Evolutionary conservation across 2,888 invertebrate species (phyloP).

Genomic region (Drosophila longiperda): DNA sequence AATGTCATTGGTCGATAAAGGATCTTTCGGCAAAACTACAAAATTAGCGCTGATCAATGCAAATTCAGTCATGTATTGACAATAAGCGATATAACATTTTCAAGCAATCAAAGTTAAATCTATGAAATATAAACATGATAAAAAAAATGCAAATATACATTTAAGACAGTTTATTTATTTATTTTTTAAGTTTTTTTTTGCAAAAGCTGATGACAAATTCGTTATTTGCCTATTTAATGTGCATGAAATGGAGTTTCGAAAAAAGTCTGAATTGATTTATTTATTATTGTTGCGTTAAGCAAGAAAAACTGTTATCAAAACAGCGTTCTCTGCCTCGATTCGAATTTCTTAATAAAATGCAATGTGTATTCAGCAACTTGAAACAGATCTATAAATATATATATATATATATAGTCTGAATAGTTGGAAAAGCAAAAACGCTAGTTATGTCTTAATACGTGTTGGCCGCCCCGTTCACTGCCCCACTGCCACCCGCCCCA

Average conservation of each 20-base stretch:
- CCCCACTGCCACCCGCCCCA: not conserved
- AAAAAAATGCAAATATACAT: not conserved
- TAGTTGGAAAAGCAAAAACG: too few relatives aligned
- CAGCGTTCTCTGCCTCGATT: not conserved
- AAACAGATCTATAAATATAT: too few relatives aligned
- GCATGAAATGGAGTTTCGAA: too few relatives aligned
- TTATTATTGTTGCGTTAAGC: not conserved
- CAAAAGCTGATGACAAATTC: not conserved
- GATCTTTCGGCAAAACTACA: not conserved
- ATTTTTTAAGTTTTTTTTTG: too few relatives aligned
- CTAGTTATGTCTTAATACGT: conserved; percentile 7
- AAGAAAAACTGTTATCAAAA: not conserved
- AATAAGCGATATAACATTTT: not conserved
- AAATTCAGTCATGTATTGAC: not conserved
- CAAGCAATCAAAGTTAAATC: not conserved
- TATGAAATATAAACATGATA: not conserved
- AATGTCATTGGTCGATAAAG: not conserved
- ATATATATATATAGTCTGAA: not conserved
- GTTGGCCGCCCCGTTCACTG: not conserved
- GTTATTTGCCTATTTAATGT: too few relatives aligned
- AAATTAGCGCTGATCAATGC: not conserved
- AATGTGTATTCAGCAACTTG: too few relatives aligned
- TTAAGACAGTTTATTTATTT: not conserved
- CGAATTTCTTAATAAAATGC: not conserved
- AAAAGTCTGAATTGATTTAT: not conserved